Percentiles rank a stretch among this genome's conserved stretches.
phyloP scores from a whole-genome alignment of 2,888 invertebrate genomes.

The Gonocerus acuteangulatus region DNA sequence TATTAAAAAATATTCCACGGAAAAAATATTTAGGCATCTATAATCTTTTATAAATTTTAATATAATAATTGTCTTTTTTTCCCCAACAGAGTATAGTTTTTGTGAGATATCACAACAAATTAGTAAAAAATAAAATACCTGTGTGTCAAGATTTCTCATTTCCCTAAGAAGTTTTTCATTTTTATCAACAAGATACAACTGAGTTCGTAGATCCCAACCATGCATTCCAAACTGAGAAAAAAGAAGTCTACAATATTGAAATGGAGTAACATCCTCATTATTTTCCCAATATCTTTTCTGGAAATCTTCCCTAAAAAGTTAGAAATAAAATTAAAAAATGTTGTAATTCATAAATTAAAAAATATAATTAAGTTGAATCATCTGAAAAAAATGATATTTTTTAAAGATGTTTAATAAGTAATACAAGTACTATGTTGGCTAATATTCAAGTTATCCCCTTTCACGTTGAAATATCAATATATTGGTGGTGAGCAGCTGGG shows the following conservation, averaged over 20 bases:
- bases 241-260: slow-evolving; percentile 79
- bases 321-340: not conserved
- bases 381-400: not conserved
- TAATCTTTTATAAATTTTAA: no score
- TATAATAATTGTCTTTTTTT: not conserved
- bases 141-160: slow-evolving; percentile 84
- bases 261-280: slow-evolving; percentile 48
- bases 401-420: not conserved
- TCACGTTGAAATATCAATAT: no score
- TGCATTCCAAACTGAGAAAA: slow-evolving; percentile 85
- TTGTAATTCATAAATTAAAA: no score
- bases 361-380: no score
- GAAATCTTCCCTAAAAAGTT: slow-evolving; percentile 3
- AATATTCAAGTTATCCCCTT: no score
- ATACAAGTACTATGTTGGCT: not conserved
- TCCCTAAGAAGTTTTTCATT: slow-evolving; percentile 84
- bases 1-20: no score
- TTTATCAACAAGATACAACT: slow-evolving; percentile 77
- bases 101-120: no score
- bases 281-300: slow-evolving; percentile 9
- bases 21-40: no score
- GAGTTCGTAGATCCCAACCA: slow-evolving; percentile 78
- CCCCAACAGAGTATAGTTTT: not conserved
- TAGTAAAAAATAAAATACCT: slow-evolving; percentile 49
- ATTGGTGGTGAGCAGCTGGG: no score